phyloP scores from a whole-genome alignment of 2,888 invertebrate genomes.

The Ennomos fuscantarius region DNA sequence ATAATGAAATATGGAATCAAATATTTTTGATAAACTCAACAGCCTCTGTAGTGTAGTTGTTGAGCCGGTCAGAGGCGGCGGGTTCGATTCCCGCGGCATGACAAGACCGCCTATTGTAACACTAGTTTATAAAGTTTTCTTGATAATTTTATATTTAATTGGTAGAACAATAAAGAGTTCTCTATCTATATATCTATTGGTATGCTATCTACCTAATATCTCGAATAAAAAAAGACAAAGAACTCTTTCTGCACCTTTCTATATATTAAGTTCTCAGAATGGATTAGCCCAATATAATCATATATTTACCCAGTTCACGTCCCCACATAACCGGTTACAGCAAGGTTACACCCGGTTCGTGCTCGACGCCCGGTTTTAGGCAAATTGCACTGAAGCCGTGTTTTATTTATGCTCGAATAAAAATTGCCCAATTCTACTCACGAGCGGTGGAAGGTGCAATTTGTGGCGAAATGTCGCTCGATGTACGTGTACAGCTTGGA shows the following conservation, averaged over 20 bases:
- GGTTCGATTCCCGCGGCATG: too few species aligned
- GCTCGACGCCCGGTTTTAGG: slow-evolving; percentile 68
- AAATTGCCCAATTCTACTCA: slow-evolving; percentile 66
- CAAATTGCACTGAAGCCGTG: slow-evolving; percentile 69
- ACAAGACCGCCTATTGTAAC: too few species aligned
- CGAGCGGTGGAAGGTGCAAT: slow-evolving; percentile 25
- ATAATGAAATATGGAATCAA: too few species aligned
- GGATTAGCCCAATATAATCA: slow-evolving; percentile 29
- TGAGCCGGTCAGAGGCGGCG: too few species aligned
- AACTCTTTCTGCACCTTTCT: slow-evolving; percentile 5
- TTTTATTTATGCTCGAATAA: slow-evolving; percentile 78
- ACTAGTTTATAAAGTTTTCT: too few species aligned
- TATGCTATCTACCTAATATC: not conserved
- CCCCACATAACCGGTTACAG: slow-evolving; percentile 42
- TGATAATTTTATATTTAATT: too few species aligned
- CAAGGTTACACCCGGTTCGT: slow-evolving; percentile 41
- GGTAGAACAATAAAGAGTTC: too few species aligned
- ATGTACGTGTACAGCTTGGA: slow-evolving; percentile 47
- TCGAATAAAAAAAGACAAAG: not conserved
- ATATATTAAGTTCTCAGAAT: slow-evolving; percentile 23
- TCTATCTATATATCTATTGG: too few species aligned
- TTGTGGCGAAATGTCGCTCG: slow-evolving; percentile 28
- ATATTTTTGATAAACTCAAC: too few species aligned
- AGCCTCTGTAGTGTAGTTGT: too few species aligned
- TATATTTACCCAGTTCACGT: slow-evolving; percentile 40